phyloP scores from a whole-genome alignment of 37 sponge, comb jelly and placozoan genomes.

The Oopsacas minuta region DNA sequence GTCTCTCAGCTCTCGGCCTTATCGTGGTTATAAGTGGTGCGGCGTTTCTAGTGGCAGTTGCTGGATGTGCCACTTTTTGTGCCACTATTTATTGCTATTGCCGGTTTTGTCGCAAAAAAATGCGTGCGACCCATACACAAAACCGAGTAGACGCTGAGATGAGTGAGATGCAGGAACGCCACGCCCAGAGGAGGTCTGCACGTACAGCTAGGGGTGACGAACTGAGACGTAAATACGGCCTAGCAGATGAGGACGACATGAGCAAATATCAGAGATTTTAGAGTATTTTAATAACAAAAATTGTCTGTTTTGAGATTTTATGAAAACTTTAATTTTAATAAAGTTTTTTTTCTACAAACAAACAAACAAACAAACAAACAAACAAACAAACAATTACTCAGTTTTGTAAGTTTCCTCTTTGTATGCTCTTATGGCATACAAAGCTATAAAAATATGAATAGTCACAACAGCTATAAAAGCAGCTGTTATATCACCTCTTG shows the following conservation, averaged over 20 bases:
- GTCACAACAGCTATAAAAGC: background rate
- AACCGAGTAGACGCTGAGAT: background rate
- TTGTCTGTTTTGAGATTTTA: too few species aligned
- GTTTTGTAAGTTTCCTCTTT: background rate
- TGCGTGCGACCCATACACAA: background rate
- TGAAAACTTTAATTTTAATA: background rate
- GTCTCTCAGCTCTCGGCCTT: background rate
- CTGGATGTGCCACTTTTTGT: background rate
- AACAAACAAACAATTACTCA: background rate
- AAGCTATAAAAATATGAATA: background rate
- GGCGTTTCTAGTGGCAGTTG: background rate
- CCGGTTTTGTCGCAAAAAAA: background rate
- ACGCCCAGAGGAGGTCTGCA: background rate
- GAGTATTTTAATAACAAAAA: too few species aligned
- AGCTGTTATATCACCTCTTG: background rate
- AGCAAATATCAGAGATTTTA: background rate
- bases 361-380: background rate
- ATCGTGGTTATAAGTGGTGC: background rate
- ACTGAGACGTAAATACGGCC: background rate
- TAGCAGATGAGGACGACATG: background rate
- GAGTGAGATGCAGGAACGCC: background rate
- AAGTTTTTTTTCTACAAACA: too few species aligned
- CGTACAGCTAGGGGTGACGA: background rate
- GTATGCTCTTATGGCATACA: background rate
- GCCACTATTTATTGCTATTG: background rate